Evolutionary conservation across 30 jellyfish, hydroid and myxozoan species (phyloP).

Genomic region (Thelohanellus kitauei): DNA sequence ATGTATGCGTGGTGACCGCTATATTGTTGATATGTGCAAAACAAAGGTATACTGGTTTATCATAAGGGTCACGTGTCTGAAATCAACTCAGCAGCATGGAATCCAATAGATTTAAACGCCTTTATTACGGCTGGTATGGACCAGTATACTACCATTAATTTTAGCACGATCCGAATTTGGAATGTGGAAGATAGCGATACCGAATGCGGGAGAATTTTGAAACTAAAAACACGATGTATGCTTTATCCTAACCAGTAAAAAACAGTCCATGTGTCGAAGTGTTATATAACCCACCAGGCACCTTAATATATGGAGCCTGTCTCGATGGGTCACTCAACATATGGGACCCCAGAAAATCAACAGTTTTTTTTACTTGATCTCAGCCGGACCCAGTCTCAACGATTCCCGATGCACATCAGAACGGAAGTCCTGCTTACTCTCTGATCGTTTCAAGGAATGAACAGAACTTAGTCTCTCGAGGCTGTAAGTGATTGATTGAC

Average conservation of each 20-base stretch:
- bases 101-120: slow-evolving; percentile 19
- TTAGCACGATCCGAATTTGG: slow-evolving; percentile 58
- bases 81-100: slow-evolving; percentile 55
- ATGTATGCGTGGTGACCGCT: slow-evolving; percentile 71
- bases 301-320: too few relatives aligned
- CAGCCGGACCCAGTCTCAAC: neutral
- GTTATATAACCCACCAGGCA: too few relatives aligned
- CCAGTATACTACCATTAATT: slow-evolving; percentile 9
- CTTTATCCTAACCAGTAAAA: too few relatives aligned
- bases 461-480: neutral
- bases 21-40: slow-evolving; percentile 57
- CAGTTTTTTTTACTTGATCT: neutral
- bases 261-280: too few relatives aligned
- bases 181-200: slow-evolving; percentile 44
- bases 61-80: slow-evolving; percentile 45
- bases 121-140: slow-evolving; percentile 47
- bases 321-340: too few relatives aligned
- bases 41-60: slow-evolving; percentile 13
- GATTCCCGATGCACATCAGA: neutral
- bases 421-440: neutral
- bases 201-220: too few relatives aligned
- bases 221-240: too few relatives aligned
- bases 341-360: too few relatives aligned
- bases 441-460: neutral
- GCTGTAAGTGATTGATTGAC: neutral